Base-by-base conservation (phyloP, 2,797 vertebrate genomes). In the Enteromius unitaeniatus region DNA sequence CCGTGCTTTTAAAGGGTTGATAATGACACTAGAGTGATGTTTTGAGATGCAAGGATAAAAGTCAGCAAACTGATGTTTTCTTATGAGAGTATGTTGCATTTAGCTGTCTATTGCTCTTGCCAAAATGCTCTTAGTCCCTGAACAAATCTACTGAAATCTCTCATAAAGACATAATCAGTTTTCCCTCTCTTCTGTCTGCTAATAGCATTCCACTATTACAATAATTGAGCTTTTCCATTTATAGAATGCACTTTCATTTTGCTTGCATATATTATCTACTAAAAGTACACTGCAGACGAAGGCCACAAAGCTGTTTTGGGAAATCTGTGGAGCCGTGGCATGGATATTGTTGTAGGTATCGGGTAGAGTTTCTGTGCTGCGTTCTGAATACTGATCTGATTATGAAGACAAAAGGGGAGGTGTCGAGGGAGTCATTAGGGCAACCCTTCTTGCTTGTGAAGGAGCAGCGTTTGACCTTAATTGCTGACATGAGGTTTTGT, bases 391-490 rank as follows among this genome's bases (percentile, higher is more conserved):
- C 45, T 67, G 13, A 76, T 76, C 8, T 31, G 42, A 42, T 67
- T 37, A 82, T 82, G 21, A 75, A 82, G 70, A 82, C 80, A 53
- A 65, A 42, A 51, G 45, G 47, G 60, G 34, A 67, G 11, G 62
- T 53, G 60, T 76, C 60, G 7, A 19, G 81, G 81, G 62, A 82
- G 45, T 68, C 62, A 76, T 83, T 76, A 83, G 60, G 17, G 47
- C 26, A n/a, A 75, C 81, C 23, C 45, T 34, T 75, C 60, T 40
- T 49, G 31, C 58, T 31, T 82, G 75, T 75, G 67, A 82, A 75
- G 81, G 23, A 75, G 58, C 72, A 81, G 15, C 23, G 65, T 68
- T 85, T 85, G 79, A 82, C 84, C 84, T 85, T 78, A 85, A 85
- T 81, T 78, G 62, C 42, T 81, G 79, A 62, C 73, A 62, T 26